Base-by-base conservation (phyloP, 2,888 invertebrate genomes). In the Acronicta aceris region DNA sequence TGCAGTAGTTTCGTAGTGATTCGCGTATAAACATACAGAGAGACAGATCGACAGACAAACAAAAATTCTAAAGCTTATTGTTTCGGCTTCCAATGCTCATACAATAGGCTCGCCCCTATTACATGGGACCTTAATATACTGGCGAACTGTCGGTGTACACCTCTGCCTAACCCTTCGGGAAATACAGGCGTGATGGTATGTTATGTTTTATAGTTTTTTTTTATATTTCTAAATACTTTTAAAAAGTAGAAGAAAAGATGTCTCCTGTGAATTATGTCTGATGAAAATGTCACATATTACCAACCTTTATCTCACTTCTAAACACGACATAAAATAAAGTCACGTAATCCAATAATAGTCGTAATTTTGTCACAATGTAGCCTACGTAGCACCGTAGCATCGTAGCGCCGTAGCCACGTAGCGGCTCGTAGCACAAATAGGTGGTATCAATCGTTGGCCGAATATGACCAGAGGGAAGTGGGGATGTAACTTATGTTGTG, bases 361-460 rank as follows among this genome's bases (percentile, higher is more conserved):
- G 71, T 72, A 71, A 59, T 43, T 53, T 27, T 17, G 42, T 59
- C 43, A 33, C 30, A 17, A 27, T 36, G 52, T 65, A 52, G 71
- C 49, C 49, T 30, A 41, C 36, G 50, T 56, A 56, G 52, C 50
- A 2, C 38, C 61, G 65, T 72, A 70, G 51, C 55, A 4, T 2
- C 27, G 48, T 56, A 48, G 48, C 48, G 9, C 10, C 54, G 55
- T 58, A 50, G 58, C 51, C 21, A 49, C 65, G 65, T 61, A 57
- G 65, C 45, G 38, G 9, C 41, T 15, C 57, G 52, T 74, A 61
- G 63, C 59, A 38, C 48, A 54, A 70, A 65, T 76, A 47, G 65
- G 38, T 46, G 50, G 17, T 58, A 65, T 69, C 62, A 48, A 73
- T 74, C 59, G 61, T 60, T 41, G 45, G 5, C 33, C 48, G 43